Conservation (phyloP, 2,797 vertebrate species). For the Typhlichthys subterraneus region DNA sequence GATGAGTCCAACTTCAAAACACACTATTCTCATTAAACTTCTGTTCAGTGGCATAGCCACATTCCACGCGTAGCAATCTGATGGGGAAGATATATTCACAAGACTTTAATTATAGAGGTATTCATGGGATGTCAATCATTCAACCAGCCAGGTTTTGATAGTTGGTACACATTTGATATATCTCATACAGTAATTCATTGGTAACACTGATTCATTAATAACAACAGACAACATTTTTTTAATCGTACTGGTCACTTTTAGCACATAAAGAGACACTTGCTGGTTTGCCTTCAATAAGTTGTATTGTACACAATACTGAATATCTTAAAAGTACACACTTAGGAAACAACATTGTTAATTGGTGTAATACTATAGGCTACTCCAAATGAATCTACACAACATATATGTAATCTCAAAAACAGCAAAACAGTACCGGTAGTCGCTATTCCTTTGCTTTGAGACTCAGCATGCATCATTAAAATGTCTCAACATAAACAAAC, state of each 20-base stretch:
- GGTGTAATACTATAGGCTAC: too few relatives aligned
- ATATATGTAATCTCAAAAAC: conserved; percentile 16
- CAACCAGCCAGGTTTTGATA: conserved; percentile 37
- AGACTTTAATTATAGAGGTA: conserved; percentile 58
- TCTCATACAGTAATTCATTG: conserved; percentile 30
- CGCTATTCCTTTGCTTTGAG: neutral
- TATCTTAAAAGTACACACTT: neutral
- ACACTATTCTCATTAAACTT: conserved; percentile 68
- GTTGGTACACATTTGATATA: conserved; percentile 28
- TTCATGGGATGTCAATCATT: conserved; percentile 55
- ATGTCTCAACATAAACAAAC: neutral
- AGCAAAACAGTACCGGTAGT: neutral
- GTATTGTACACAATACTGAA: neutral
- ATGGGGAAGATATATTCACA: conserved; percentile 56
- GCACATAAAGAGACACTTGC: too few relatives aligned
- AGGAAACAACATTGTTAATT: neutral
- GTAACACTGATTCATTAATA: neutral
- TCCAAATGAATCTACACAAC: too few relatives aligned
- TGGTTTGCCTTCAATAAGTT: too few relatives aligned
- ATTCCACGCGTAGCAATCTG: conserved; percentile 69
- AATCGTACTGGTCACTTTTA: too few relatives aligned
- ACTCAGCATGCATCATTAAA: neutral
- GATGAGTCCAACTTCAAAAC: conserved; percentile 63
- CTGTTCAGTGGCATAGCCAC: conserved; percentile 49
- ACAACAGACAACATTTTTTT: neutral